Base-by-base conservation (phyloP, 2,888 invertebrate species). In the Steinernema hermaphroditum region DNA sequence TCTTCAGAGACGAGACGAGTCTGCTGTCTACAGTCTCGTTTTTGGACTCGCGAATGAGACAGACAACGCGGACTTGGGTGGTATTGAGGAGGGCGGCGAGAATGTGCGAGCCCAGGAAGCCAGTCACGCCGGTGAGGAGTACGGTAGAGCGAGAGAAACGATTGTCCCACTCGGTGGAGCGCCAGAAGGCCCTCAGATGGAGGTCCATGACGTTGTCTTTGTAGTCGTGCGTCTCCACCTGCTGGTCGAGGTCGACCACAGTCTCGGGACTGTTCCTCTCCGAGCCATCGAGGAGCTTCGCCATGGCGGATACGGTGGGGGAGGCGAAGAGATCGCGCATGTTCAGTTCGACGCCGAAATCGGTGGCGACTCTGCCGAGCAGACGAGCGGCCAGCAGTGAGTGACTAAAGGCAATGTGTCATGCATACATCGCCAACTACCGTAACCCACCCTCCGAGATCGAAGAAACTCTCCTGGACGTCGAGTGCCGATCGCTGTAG, bases 391-490 rank as follows among this genome's bases (percentile, higher is more conserved):
- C 88, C 69, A 88, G 78, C 19, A 88, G 82, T 4, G 88, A 88
- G 74, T 88, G 88, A 4, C 88, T 88, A 82, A 22, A 82, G 71
- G 22, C 8, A 34, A 24, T 12, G 24, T 49, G 8, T 1, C n/a
- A 1, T n/a, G n/a, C n/a, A n/a, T n/a, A n/a, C n/a, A n/a, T n/a
- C n/a, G n/a, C n/a, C n/a, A 12, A 37, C 37, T 37, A 12, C 37
- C 37, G 37, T 37, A 22, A 72, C 84, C 77, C 74, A 88, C 88
- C 88, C 88, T 78, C 88, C 88, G 14, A 88, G 79, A 77, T 88
- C 88, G 80, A 88, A 88, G 83, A 88, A 88, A 76, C 87, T 88
- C 76, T 88, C 88, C 71, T 87, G 87, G 22, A 87, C 85, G 75
- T 88, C 88, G 24, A 88, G 79, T 46, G 85, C 83, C 9, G 73